Conservation (phyloP, 1,140 invertebrate genomes). For the Cryptotermes secundus region DNA sequence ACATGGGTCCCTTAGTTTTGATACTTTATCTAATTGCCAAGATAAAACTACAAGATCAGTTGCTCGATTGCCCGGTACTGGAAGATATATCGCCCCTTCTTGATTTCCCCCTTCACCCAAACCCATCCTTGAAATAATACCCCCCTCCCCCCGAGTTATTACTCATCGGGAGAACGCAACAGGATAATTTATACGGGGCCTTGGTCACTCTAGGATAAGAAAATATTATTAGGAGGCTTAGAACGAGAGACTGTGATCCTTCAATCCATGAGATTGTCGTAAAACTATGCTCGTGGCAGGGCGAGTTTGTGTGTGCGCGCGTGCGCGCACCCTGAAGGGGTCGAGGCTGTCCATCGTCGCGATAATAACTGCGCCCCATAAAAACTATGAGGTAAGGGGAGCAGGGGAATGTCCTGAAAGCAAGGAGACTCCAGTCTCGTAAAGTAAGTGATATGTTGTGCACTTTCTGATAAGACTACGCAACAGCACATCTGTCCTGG, state of each 20-base stretch:
- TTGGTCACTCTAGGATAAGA: conserved; percentile 16
- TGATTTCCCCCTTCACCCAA: background rate
- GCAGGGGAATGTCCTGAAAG: background rate
- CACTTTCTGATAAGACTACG: background rate
- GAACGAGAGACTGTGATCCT: background rate
- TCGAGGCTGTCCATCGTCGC: background rate
- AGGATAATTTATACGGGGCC: background rate
- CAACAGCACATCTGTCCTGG: too few species aligned
- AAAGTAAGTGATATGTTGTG: background rate
- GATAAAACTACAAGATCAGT: background rate
- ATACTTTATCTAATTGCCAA: background rate
- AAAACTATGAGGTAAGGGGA: conserved; percentile 11
- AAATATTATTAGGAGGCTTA: conserved; percentile 7
- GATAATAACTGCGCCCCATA: background rate
- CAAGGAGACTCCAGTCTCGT: background rate
- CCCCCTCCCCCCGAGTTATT: background rate
- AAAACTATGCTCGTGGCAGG: background rate
- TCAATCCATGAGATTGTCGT: conserved; percentile 1
- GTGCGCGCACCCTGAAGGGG: background rate
- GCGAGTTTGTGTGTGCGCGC: background rate
- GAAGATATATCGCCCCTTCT: background rate
- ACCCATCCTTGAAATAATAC: conserved; percentile 3
- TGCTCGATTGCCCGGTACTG: background rate
- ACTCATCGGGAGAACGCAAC: background rate
- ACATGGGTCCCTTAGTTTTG: background rate